Evolutionary conservation across 2,888 invertebrate genomes (phyloP), one percentile per base, ranked within the genome.

Genomic region (Mythimna albipuncta): DNA sequence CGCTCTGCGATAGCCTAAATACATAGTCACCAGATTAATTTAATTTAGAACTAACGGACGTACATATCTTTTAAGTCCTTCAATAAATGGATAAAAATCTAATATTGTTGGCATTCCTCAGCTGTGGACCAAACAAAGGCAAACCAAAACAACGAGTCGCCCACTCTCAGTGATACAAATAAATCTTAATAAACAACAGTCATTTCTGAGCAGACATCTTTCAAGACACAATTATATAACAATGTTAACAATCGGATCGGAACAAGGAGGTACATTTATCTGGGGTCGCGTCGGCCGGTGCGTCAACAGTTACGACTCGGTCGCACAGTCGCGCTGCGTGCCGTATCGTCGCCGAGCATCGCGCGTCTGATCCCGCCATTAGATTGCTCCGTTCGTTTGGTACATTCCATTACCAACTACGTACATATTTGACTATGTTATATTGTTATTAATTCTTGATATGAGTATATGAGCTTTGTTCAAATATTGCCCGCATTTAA

Each of bases 291-390:
- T 32, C 58, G 78, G 76, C 74, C 72, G 79, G 77, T 75, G 81
- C 86, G 84, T 79, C 81, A 72, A 64, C 82, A 75, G 74, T 72
- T 41, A 72, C 70, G 68, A 71, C 72, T 55, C 77, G 69, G 85
- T 86, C 85, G 77, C 80, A 79, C 81, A 80, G 72, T 50, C 66
- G 61, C 66, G 9, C 21, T 80, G 83, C 91, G 87, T 88, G 91
- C 85, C 81, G 83, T 90, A 90, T 90, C 91, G 74, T 66, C 81
- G 64, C 54, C 81, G 78, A 57, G 77, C 82, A 89, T 89, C 89
- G 83, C 83, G 67, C 65, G 79, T 82, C 84, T 74, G 85, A 86
- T 86, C 74, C 69, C 77, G 69, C 71, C 78, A 75, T 82, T 77
- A 82, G 86, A 85, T 85, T 85, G 81, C 72, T 81, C 87, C 47